These are phyloP conservation scores for Clunio marinus DNA, from an alignment of 2,888 invertebrate genomes.

Conservation along the genomic window DNA sequence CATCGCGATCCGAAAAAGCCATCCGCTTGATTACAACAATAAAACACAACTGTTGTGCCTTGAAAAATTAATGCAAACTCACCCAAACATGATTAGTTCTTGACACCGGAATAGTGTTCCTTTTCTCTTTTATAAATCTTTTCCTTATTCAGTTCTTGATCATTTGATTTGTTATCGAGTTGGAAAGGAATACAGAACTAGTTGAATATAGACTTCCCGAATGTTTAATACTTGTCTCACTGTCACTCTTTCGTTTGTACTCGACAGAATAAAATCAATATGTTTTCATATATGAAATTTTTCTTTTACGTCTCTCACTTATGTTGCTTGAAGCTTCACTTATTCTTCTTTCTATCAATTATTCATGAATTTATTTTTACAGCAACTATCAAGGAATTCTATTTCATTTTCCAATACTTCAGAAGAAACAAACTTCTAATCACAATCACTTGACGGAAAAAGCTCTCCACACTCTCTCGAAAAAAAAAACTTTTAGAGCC, in stretches of 20 bases:
- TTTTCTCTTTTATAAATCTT: background rate
- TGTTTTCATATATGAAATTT: conserved; percentile 21
- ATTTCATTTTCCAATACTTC: background rate
- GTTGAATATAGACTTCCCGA: no score
- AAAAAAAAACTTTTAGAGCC: background rate
- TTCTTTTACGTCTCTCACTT: background rate
- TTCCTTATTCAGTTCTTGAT: background rate
- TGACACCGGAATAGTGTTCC: background rate
- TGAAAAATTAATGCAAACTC: conserved; percentile 19
- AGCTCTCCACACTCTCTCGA: no score
- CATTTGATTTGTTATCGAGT: background rate
- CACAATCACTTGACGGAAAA: background rate
- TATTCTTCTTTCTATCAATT: conserved; percentile 22
- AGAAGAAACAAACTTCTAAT: background rate
- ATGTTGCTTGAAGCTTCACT: background rate
- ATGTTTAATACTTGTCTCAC: conserved; percentile 1
- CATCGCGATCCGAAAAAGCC: background rate
- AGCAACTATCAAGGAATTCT: background rate
- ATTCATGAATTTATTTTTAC: conserved; percentile 22
- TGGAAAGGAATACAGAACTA: no score
- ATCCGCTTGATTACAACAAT: background rate
- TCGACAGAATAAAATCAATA: conserved; percentile 34
- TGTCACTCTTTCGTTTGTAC: background rate
- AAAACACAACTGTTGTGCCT: background rate
- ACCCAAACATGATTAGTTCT: conserved; percentile 36